Evolutionary conservation across 2,888 invertebrate species (phyloP), one percentile per base, ranked within the genome.

Genomic region (Volucella zonaria): DNA sequence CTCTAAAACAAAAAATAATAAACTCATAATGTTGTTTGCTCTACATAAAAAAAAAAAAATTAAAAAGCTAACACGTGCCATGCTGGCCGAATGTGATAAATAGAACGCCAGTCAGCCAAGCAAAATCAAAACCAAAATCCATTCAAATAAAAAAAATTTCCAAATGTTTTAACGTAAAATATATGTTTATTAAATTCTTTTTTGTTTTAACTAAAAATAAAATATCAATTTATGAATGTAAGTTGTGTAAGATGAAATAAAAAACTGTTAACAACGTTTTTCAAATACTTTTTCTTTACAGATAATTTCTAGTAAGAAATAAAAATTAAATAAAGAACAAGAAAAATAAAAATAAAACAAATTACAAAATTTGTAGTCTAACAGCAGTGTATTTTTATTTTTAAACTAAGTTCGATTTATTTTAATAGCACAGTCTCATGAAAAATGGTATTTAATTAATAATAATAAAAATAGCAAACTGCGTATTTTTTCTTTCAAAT

Each of bases 261-360:
- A 76, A 70, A 52, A 66, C 70, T 79, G 75, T 83, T 88, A 88
- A 89, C 87, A 86, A 86, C 88, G 88, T 79, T 83, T 82, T 51
- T 43, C 87, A 87, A 86, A 87, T 88, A 77, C 88, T 82, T 85
- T 73, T 68, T 87, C 75, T 82, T 78, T 86, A 85, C 71, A 80
- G 87, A 87, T 86, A 74, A 83, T 82, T 87, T 82, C 75, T 88
- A 88, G 88, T 88, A 87, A 76, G 82, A 86, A 87, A 83, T 76
- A 80, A 85, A 75, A 86, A 87, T 82, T 87, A 87, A 87, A 87
- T 86, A 87, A 82, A 80, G 83, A 87, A 81, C 66, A 74, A 71
- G 79, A 71, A 66, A 74, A 73, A 82, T 70, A 77, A 54, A 73
- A 59, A 64, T 70, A 52, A 76, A 54, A 58, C 79, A 79, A 81